Evolutionary conservation across 2,113 vertebrate genomes (phyloP), one percentile per base, ranked within the genome.

Genomic region (Anas platyrhynchos): DNA sequence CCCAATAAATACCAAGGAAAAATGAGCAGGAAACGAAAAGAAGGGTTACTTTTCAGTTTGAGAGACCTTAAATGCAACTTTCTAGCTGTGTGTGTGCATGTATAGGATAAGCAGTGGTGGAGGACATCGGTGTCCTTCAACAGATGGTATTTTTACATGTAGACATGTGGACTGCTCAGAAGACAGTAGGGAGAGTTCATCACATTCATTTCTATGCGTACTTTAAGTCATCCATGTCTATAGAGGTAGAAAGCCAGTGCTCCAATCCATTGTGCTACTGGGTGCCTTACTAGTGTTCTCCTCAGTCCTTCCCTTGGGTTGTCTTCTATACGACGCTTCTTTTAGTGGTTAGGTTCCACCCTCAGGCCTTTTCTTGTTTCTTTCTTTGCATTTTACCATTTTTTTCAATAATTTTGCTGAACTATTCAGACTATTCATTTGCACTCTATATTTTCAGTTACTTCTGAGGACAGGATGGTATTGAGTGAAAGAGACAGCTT

Each of bases 331-430:
- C 32, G 62, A 68, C 16, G 69, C 67, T 83, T 54, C 44, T 26
- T 77, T 44, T 43, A 46, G 23, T n/a, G 48, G 3, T 41, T 43
- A 68, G 12, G 29, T 18, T 79, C 38, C 63, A 54, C 9, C 11
- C n/a, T 72, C 29, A 59, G 52, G 21, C 6, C 23, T 83, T 44
- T 52, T 43, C 25, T 75, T 59, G 7, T 11, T 52, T 58, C 10
- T 86, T 87, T 81, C 31, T 85, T 94, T 91, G 34, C 72, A 67
- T 86, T 88, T 86, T 52, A 55, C 38, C 13, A n/a, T 58, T 93
- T 93, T 93, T 2, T 0, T 0, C 72, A 86, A 71, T 58, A 1
- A 79, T 76, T 91, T 86, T 77, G 27, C 44, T 66, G 21, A 81
- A 78, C 36, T 52, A 36, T 82, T 76, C 54, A 89, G 69, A 59